phyloP scores from a whole-genome alignment of 1,140 invertebrate species.

The Cherax destructor region DNA sequence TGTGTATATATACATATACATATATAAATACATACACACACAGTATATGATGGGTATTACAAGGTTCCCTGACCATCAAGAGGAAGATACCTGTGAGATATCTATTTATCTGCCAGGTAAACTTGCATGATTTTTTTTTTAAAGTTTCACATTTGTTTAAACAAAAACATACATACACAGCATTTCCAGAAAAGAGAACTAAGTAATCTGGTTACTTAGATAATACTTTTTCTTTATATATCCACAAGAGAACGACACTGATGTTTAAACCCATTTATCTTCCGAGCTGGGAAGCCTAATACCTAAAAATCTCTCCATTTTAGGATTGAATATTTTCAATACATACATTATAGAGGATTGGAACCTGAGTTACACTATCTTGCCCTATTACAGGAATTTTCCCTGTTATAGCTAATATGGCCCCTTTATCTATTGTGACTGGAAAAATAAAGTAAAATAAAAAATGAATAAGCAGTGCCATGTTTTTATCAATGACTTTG shows the following conservation, averaged over 20 bases:
- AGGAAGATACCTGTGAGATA: neutral
- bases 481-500: conserved; percentile 3
- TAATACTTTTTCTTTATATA: neutral
- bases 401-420: conserved; percentile 36
- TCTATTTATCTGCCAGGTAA: neutral
- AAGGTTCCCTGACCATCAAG: neutral
- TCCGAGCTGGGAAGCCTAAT: conserved; percentile 29
- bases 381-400: conserved; percentile 36
- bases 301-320: conserved; percentile 48
- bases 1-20: no score
- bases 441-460: conserved; percentile 21
- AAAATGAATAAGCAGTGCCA: conserved; percentile 8
- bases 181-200: neutral
- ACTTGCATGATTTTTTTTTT: neutral
- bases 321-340: conserved; percentile 34
- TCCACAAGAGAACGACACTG: neutral
- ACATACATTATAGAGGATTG: conserved; percentile 41
- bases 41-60: conserved; percentile 5
- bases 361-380: conserved; percentile 50
- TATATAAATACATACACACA: no score
- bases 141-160: neutral
- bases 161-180: neutral
- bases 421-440: conserved; percentile 19
- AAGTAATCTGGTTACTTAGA: neutral
- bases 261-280: conserved; percentile 10